Evolutionary conservation across 2,888 invertebrate genomes (phyloP).

Genomic region (Adineta ricciae): DNA sequence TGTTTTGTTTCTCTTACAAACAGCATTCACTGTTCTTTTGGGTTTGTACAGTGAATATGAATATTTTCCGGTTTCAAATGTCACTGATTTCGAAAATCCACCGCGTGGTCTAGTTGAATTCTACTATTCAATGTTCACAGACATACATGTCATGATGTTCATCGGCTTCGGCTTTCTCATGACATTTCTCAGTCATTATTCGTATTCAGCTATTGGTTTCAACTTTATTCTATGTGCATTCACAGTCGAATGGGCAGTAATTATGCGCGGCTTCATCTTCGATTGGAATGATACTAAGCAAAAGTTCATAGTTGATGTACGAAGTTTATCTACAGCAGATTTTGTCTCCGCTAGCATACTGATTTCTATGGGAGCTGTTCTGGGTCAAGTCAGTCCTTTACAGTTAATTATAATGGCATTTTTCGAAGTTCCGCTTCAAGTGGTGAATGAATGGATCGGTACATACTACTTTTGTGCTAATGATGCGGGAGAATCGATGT

Average conservation of each 20-base stretch:
- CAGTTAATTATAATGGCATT: conserved; percentile 51
- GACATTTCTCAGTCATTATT: conserved; percentile 82
- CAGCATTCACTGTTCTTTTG: neutral
- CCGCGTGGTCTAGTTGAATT: neutral
- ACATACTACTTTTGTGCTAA: conserved; percentile 35
- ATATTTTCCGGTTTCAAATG: neutral
- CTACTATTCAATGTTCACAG: conserved; percentile 49
- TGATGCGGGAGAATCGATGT: conserved; percentile 89
- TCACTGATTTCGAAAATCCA: neutral
- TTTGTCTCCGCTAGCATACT: conserved; percentile 45
- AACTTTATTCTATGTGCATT: conserved; percentile 73
- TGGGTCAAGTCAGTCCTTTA: conserved; percentile 47
- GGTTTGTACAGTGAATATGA: neutral
- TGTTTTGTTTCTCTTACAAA: neutral
- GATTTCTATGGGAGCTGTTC: conserved; percentile 53
- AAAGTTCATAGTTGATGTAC: neutral
- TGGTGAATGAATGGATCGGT: conserved; percentile 50
- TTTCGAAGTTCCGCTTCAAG: conserved; percentile 49
- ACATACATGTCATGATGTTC: conserved; percentile 91
- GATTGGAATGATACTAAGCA: neutral
- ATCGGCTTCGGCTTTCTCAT: conserved; percentile 88
- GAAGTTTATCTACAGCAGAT: conserved; percentile 48
- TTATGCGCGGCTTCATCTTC: conserved; percentile 35
- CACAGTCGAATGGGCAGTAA: conserved; percentile 69
- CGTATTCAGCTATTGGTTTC: conserved; percentile 75